phyloP scores from a whole-genome alignment of 2,888 invertebrate species.

The Megamerina dolium region DNA sequence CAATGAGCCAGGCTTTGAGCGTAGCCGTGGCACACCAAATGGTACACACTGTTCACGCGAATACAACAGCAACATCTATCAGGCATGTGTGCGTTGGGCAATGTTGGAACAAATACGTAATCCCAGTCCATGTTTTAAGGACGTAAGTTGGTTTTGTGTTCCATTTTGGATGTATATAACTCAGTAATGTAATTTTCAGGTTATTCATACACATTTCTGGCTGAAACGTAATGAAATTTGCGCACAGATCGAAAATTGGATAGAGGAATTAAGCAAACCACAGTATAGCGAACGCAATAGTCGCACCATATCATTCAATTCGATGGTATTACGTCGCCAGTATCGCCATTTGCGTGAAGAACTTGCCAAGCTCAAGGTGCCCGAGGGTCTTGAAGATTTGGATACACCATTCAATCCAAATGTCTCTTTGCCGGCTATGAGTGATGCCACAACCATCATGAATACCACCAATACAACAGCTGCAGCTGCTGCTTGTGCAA shows the following conservation, averaged over 20 bases:
- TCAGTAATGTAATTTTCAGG: conserved; percentile 50
- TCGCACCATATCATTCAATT: conserved; percentile 68
- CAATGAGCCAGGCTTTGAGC: conserved; percentile 91
- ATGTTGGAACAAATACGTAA: conserved; percentile 90
- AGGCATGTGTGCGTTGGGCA: conserved; percentile 92
- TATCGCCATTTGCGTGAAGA: conserved; percentile 81
- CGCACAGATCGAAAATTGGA: conserved; percentile 84
- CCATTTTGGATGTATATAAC: not conserved
- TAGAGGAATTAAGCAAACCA: conserved; percentile 76
- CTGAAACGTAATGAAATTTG: conserved; percentile 86
- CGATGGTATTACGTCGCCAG: conserved; percentile 72
- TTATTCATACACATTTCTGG: conserved; percentile 91
- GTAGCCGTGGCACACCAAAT: conserved; percentile 79
- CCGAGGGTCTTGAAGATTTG: conserved; percentile 67
- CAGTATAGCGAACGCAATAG: conserved; percentile 70
- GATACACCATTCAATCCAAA: conserved; percentile 55
- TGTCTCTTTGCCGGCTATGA: conserved; percentile 37
- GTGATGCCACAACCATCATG: conserved; percentile 25
- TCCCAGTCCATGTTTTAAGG: conserved; percentile 86
- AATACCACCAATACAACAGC: conserved; percentile 19
- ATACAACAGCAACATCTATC: conserved; percentile 92
- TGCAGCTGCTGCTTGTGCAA: not conserved
- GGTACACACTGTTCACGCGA: conserved; percentile 86
- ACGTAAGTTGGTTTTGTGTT: conserved; percentile 53
- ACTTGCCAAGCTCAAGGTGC: conserved; percentile 73